These are phyloP conservation scores for Hermetia illucens DNA, from an alignment of 1,140 invertebrate genomes.

Conservation along the genomic window DNA sequence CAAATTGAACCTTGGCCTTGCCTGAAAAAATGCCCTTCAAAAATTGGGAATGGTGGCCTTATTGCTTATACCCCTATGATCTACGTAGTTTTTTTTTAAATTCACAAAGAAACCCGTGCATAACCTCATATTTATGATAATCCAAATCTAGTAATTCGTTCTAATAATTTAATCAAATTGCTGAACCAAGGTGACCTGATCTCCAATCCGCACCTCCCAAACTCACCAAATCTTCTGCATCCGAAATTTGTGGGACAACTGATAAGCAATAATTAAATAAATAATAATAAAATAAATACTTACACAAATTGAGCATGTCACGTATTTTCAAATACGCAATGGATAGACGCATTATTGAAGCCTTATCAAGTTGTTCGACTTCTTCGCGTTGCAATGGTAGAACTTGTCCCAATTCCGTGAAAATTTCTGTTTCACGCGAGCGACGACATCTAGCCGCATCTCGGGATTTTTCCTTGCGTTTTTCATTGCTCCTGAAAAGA, in stretches of 20 bases:
- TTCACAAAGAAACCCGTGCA: too few relatives aligned
- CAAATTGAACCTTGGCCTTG: too few relatives aligned
- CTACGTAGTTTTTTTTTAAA: too few relatives aligned
- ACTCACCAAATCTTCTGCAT: too few relatives aligned
- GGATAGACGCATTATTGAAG: slow-evolving; percentile 86
- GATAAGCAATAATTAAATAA: background rate
- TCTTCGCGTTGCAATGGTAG: slow-evolving; percentile 66
- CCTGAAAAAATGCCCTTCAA: too few relatives aligned
- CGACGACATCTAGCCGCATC: slow-evolving; percentile 85
- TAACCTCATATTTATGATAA: too few relatives aligned
- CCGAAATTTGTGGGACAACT: background rate
- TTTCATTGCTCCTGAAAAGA: slow-evolving; percentile 77
- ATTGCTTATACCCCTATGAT: too few relatives aligned
- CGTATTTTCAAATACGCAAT: slow-evolving; percentile 78
- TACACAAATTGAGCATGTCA: slow-evolving; percentile 65
- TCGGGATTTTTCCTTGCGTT: slow-evolving; percentile 91
- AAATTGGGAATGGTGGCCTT: too few relatives aligned
- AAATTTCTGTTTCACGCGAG: slow-evolving; percentile 88
- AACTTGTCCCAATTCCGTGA: slow-evolving; percentile 67
- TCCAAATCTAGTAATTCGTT: too few relatives aligned
- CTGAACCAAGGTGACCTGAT: too few relatives aligned
- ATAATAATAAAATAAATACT: slow-evolving; percentile 27
- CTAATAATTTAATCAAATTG: too few relatives aligned
- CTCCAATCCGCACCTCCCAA: too few relatives aligned
- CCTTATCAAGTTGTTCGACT: slow-evolving; percentile 81